These are phyloP conservation scores for Autographa gamma DNA, from an alignment of 2,888 invertebrate species.

Conservation along the genomic window DNA sequence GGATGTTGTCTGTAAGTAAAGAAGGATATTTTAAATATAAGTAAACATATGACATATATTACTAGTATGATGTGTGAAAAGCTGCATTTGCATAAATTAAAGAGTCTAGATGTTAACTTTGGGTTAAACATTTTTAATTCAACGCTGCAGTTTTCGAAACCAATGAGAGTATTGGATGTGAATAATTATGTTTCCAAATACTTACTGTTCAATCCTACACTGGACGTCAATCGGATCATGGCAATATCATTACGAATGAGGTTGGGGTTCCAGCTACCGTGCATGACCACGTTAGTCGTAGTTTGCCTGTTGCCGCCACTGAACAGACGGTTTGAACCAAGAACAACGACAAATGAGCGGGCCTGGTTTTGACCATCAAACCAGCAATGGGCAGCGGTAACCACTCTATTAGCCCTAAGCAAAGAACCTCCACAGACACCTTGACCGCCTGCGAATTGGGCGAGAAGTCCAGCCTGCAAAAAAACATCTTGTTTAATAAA, in stretches of 20 bases:
- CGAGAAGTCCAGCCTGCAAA: conserved; percentile 60
- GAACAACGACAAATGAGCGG: conserved; percentile 67
- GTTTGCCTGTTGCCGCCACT: conserved; percentile 66
- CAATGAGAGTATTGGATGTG: too few relatives aligned
- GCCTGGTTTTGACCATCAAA: conserved; percentile 68
- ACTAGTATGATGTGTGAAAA: too few relatives aligned
- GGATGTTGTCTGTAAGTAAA: conserved; percentile 53
- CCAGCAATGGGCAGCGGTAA: conserved; percentile 74
- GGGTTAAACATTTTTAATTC: too few relatives aligned
- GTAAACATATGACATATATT: too few relatives aligned
- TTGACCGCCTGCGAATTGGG: conserved; percentile 21
- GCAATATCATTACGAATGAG: conserved; percentile 72
- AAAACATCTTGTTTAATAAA: not conserved
- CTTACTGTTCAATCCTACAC: conserved; percentile 60
- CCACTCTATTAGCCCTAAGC: conserved; percentile 54
- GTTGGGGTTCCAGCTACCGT: conserved; percentile 67
- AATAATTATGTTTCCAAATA: not conserved
- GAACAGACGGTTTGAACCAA: conserved; percentile 69
- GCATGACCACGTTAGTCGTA: conserved; percentile 62
- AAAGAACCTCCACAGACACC: conserved; percentile 75
- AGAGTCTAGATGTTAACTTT: not conserved
- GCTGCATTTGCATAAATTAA: too few relatives aligned
- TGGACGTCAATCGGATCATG: conserved; percentile 58
- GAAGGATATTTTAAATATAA: not conserved
- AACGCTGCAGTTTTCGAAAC: too few relatives aligned